Conservation (phyloP, 2,888 invertebrate species). For the Synanthedon formicaeformis region DNA sequence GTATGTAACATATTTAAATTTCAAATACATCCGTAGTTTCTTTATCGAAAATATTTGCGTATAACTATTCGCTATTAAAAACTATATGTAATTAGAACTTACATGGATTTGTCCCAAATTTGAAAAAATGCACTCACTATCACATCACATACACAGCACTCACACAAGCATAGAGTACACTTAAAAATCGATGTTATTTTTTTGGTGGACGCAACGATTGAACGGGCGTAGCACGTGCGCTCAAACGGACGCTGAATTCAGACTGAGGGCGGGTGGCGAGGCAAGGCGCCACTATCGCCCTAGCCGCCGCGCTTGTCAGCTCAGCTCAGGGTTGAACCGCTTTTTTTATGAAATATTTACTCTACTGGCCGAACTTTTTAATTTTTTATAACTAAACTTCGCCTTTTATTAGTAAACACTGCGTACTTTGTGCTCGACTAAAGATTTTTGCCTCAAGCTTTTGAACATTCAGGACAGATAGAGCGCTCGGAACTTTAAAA, state of each 20-base stretch:
- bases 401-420: not conserved
- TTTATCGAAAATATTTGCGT: too few relatives aligned
- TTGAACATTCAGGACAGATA: too few relatives aligned
- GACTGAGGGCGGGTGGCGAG: not conserved
- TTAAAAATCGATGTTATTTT: conserved; percentile 7
- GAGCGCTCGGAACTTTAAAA: too few relatives aligned
- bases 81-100: not conserved
- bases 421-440: not conserved
- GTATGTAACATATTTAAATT: too few relatives aligned
- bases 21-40: too few relatives aligned
- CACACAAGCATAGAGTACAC: conserved; percentile 4
- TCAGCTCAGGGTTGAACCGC: conserved; percentile 5
- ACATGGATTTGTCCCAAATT: not conserved
- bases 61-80: too few relatives aligned
- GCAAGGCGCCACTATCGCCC: conserved; percentile 1
- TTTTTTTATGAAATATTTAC: conserved; percentile 1
- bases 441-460: too few relatives aligned
- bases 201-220: not conserved
- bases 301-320: not conserved
- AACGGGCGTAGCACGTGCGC: not conserved
- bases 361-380: not conserved
- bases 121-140: not conserved
- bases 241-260: not conserved
- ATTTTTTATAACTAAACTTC: not conserved
- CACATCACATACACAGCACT: conserved; percentile 5